Conservation (phyloP, 2,113 vertebrate species). For the Trematocara variabile region DNA sequence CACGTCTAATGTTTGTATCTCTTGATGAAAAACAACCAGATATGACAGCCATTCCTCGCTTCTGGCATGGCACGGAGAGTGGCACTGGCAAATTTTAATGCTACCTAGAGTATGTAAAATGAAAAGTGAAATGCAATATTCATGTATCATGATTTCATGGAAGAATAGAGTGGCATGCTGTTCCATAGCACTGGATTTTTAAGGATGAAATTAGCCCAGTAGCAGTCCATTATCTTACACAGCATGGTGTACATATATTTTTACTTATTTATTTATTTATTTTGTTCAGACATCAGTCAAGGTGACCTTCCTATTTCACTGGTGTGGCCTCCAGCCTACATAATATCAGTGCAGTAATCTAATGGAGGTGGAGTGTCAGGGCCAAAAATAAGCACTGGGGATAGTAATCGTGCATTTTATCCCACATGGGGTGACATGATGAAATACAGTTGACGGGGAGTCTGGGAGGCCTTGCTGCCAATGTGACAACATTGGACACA, state of each 20-base stretch:
- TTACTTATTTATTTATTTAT: constrained; percentile 46
- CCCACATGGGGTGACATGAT: constrained; percentile 9
- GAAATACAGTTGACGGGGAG: constrained; percentile 26
- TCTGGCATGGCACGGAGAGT: neutral
- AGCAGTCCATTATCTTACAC: constrained; percentile 74
- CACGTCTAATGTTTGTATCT: neutral
- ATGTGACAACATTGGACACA: constrained; percentile 2
- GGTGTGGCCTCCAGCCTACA: constrained; percentile 45
- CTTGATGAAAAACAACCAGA: neutral
- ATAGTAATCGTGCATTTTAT: constrained; percentile 44
- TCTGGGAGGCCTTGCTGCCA: neutral
- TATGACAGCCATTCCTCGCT: neutral
- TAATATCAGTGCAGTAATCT: constrained; percentile 43
- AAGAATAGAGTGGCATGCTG: constrained; percentile 39
- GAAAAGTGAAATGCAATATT: constrained; percentile 63
- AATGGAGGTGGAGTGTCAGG: constrained; percentile 16
- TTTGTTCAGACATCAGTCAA: constrained; percentile 59
- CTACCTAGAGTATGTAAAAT: neutral
- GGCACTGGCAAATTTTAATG: neutral
- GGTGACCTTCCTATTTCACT: constrained; percentile 72
- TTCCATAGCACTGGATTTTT: constrained; percentile 37
- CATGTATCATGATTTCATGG: constrained; percentile 44
- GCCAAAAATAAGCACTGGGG: constrained; percentile 16
- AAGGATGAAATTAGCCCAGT: constrained; percentile 78
- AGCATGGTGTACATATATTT: constrained; percentile 56